Evolutionary conservation across 2,113 vertebrate species (phyloP).

Genomic region (Girardinichthys multiradiatus): DNA sequence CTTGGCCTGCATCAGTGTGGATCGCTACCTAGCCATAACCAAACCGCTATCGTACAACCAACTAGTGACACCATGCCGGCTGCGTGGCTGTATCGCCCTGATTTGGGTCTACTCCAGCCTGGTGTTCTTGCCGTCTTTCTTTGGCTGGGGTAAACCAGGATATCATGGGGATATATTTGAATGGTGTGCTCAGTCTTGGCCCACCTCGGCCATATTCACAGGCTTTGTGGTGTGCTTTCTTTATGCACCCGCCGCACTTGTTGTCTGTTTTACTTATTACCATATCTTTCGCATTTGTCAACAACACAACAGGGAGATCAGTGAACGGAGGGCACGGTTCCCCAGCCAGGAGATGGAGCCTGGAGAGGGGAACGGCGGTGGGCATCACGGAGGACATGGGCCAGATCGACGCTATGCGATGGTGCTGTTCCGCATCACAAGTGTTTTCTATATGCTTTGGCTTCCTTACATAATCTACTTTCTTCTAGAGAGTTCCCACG

Average conservation of each 20-base stretch:
- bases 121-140: constrained; percentile 96
- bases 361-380: constrained; percentile 83
- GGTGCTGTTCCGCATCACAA: constrained; percentile 98
- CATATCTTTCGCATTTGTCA: constrained; percentile 99
- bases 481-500: constrained; percentile 93
- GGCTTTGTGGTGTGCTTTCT: constrained; percentile 97
- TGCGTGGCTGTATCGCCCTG: constrained; percentile 92
- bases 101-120: constrained; percentile 96
- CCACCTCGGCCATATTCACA: constrained; percentile 95
- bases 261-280: constrained; percentile 98
- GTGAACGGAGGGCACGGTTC: constrained; percentile 92
- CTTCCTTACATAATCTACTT: constrained; percentile 99
- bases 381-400: constrained; percentile 81
- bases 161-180: constrained; percentile 99
- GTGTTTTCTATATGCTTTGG: constrained; percentile 98
- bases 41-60: constrained; percentile 98
- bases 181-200: constrained; percentile 97
- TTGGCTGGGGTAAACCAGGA: constrained; percentile 98
- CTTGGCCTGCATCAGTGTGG: constrained; percentile 95
- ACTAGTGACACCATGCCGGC: constrained; percentile 94
- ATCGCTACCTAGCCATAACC: constrained; percentile 97
- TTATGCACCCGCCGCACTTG: constrained; percentile 94
- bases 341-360: constrained; percentile 92
- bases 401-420: constrained; percentile 94
- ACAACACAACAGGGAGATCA: constrained; percentile 98